Evolutionary conservation across 2,888 invertebrate species (phyloP), one percentile per base, ranked within the genome.

Genomic region (Gandaritis pyraliata): DNA sequence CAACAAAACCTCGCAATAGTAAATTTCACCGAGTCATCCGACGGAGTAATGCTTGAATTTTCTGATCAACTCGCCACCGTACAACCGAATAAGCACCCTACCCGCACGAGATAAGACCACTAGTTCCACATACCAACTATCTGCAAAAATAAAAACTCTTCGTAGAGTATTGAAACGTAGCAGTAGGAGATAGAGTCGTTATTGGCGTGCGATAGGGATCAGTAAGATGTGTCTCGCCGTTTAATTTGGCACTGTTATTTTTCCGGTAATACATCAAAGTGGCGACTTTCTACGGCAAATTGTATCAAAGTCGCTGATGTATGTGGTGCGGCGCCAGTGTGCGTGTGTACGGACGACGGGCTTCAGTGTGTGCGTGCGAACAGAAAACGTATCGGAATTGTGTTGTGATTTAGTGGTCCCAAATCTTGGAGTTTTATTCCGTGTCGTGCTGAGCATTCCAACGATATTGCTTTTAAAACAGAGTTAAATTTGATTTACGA

Each of bases 191-290:
- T 72, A 78, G 57, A 62, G 67, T 36, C 15, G 64, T 15, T 51
- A 64, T 66, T 65, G 15, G 70, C 53, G 47, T 63, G 73, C 30
- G 23, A 13, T 41, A 8, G 36, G 30, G 7, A 47, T n/a, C 46
- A 64, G 64, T 65, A 64, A 74, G 77, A 72, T 73, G 74, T 74
- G 77, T 73, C 72, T 73, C 69, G 72, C 72, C 81, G 78, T 83
- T 86, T 86, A 86, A 85, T 86, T 82, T 78, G 77, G 76, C 64
- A 66, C 79, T 82, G 83, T 87, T 87, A 87, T 87, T 86, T 86
- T 87, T 86, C 87, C 87, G 86, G 86, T 76, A 73, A 86, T 87
- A 87, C 84, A 87, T 87, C 87, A 87, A 85, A 85, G 80, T 77
- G 82, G 81, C 81, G 80, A 85, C 78, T 83, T 79, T 81, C 80